A percentile compares a stretch with the other conserved stretches of the same genome.
Conservation (phyloP, 2,888 invertebrate genomes). For the Epinotia demarniana region DNA sequence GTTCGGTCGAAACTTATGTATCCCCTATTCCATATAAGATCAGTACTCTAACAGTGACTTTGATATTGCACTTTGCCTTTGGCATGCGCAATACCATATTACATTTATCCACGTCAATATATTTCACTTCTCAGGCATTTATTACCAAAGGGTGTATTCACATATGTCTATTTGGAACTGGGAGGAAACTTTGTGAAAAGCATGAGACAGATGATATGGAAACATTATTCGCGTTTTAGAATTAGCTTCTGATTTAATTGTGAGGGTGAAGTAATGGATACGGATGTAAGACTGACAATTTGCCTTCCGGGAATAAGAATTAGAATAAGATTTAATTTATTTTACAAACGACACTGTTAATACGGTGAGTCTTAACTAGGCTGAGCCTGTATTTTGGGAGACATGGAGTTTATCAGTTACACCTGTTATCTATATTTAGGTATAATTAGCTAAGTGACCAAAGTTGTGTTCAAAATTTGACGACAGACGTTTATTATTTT, state of each 20-base stretch:
- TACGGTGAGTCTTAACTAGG: no score
- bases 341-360: no score
- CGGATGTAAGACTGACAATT: background rate
- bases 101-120: constrained; percentile 31
- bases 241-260: constrained; percentile 45
- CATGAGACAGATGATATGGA: constrained; percentile 14
- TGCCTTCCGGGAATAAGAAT: background rate
- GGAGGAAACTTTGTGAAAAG: constrained; percentile 1
- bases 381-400: no score
- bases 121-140: constrained; percentile 12
- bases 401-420: no score
- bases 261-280: constrained; percentile 1
- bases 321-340: no score
- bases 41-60: background rate
- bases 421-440: no score
- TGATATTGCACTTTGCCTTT: background rate
- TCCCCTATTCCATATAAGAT: no score
- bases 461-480: no score
- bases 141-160: background rate
- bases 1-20: no score
- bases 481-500: no score
- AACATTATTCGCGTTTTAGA: constrained; percentile 48
- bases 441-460: no score
- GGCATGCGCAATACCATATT: constrained; percentile 21
- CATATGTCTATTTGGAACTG: background rate